Percentiles rank a stretch among this genome's conserved stretches.
Evolutionary conservation across 2,797 vertebrate genomes (phyloP).

Genomic region (Tapirus indicus): DNA sequence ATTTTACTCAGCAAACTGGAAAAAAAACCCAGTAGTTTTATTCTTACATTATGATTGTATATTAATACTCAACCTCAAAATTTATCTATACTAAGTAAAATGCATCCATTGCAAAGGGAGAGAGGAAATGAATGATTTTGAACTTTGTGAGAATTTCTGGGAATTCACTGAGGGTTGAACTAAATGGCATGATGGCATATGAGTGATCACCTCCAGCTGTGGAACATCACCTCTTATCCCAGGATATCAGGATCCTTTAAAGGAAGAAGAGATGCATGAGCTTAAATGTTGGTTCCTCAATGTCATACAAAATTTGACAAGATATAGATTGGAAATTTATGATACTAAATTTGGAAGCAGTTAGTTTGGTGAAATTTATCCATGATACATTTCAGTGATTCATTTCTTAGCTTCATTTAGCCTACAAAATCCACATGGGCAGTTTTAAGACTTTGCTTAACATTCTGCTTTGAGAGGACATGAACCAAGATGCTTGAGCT

Average conservation of each 20-base stretch:
- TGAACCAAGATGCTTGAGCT: slow-evolving; percentile 46
- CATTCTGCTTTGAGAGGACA: slow-evolving; percentile 37
- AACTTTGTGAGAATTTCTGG: not conserved
- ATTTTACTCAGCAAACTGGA: not conserved
- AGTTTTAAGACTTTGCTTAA: slow-evolving; percentile 54
- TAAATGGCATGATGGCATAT: not conserved
- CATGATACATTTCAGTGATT: not conserved
- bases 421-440: slow-evolving; percentile 30
- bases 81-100: not conserved
- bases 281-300: not conserved
- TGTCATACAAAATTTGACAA: slow-evolving; percentile 28
- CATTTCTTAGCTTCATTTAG: not conserved
- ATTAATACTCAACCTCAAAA: not conserved
- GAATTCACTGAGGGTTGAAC: not conserved
- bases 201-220: not conserved
- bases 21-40: not conserved
- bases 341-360: not conserved
- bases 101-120: not conserved
- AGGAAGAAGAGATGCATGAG: not conserved
- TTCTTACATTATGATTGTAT: slow-evolving; percentile 8
- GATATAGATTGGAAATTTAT: not conserved
- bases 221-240: not conserved
- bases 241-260: not conserved
- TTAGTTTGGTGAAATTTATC: slow-evolving; percentile 45
- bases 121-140: not conserved